Evolutionary conservation across 2,797 vertebrate species (phyloP), one percentile per base, ranked within the genome.

Genomic region (Onychomys leucogaster): DNA sequence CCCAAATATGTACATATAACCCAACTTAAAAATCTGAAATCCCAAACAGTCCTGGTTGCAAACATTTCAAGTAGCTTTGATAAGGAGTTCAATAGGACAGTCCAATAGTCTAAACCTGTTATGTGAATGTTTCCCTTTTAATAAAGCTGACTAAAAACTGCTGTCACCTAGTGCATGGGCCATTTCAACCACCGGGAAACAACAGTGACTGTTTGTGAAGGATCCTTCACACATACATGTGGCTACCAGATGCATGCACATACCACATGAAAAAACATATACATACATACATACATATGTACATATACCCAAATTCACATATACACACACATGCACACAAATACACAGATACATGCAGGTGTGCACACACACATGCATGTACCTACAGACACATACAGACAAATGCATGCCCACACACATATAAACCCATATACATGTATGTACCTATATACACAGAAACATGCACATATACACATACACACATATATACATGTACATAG

Each of bases 91-190:
- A 17, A 32, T 55, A 55, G 12, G 29, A 43, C 12, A n/a, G 49
- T 90, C 17, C 55, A 80, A 27, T 34, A 80, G 76, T 14, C 63
- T 76, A 41, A 69, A 46, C 27, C 63, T 77, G 78, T 25, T 32
- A 13, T 76, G 37, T 29, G 75, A 76, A 87, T 4, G 12, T 89
- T 91, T 90, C 43, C 41, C 32, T 71, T 16, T 29, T 73, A 84
- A 86, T 23, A 95, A 94, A 94, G 80, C 46, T 34, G 19, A 89
- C 41, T 61, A 23, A 67, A 69, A 92, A 71, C 8, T 86, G 43
- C 21, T 80, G 4, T 83, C 46, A 23, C 55, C 37, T 87, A 43
- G 29, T 77, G 46, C 19, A 9, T 14, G 41, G 23, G 34, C 14
- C 13, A 8, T 87, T 89, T 89, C 32, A 73, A 37, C 57, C 27